phyloP scores from a whole-genome alignment of 2,888 invertebrate species.

The Hirtodrosophila cameraria region DNA sequence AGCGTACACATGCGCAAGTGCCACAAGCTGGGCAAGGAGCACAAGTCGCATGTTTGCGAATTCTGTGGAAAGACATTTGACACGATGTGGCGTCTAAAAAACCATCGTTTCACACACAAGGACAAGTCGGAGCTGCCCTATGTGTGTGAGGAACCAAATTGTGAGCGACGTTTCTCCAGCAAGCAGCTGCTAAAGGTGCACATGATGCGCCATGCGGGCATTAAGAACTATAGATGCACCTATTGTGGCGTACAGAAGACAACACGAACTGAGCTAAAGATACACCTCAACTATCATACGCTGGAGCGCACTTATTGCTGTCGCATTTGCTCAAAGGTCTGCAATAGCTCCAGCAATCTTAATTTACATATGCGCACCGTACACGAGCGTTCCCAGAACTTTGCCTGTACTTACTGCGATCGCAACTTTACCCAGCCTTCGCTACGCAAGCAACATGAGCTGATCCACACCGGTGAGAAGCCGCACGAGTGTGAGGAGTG shows the following conservation, averaged over 20 bases:
- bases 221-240: slow-evolving; percentile 81
- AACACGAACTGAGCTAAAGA: slow-evolving; percentile 79
- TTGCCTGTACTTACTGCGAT: slow-evolving; percentile 76
- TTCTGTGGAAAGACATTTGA: slow-evolving; percentile 53
- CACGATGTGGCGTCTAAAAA: slow-evolving; percentile 60
- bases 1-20: slow-evolving; percentile 56
- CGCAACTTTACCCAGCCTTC: slow-evolving; percentile 77
- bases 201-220: slow-evolving; percentile 81
- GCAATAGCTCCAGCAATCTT: slow-evolving; percentile 79
- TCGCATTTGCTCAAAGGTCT: slow-evolving; percentile 75
- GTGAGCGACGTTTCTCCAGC: slow-evolving; percentile 70
- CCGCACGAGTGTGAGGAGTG: slow-evolving; percentile 78
- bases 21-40: slow-evolving; percentile 52
- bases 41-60: slow-evolving; percentile 51
- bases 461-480: slow-evolving; percentile 82
- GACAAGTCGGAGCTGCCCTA: slow-evolving; percentile 74
- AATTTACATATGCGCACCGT: slow-evolving; percentile 78
- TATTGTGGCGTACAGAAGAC: slow-evolving; percentile 81
- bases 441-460: slow-evolving; percentile 81
- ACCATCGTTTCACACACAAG: slow-evolving; percentile 76
- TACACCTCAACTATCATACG: slow-evolving; percentile 82
- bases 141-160: slow-evolving; percentile 69
- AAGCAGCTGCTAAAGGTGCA: slow-evolving; percentile 80
- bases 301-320: slow-evolving; percentile 80
- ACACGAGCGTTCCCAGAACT: slow-evolving; percentile 76